Evolutionary conservation across 2,113 vertebrate genomes (phyloP), one percentile per base, ranked within the genome.

Genomic region (Trematocara zebra): DNA sequence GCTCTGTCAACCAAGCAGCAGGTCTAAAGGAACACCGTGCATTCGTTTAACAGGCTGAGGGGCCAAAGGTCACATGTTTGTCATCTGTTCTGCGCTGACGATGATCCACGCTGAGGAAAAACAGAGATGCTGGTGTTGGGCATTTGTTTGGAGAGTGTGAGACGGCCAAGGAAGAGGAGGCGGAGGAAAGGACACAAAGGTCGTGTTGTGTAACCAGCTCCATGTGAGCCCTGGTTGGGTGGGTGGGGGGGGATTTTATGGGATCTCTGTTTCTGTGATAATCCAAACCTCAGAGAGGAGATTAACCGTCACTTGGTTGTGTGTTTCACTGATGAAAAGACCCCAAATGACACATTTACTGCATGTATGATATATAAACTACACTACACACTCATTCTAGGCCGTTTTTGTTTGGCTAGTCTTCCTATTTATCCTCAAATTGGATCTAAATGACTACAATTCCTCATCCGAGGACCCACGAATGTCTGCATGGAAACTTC

Each of bases 151-250:
- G 12, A 76, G 23, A 31, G 26, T 9, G 26, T 33, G 72, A 76
- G 44, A 51, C 3, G 26, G 10, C 26, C 11, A 4, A 44, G 37
- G 56, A 59, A 5, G 44, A 33, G 28, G 18, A 4, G 35, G 76
- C 8, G 23, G 20, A 78, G n/a, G 51, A 28, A 1, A 79, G 78
- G 82, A 56, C 17, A 56, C 85, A 83, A 91, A 90, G 91, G 87
- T 92, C 2, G 11, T 2, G 42, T 93, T 94, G 79, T 82, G 89
- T 85, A 93, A 94, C 86, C n/a, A 15, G 84, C 40, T 53, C 49
- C 76, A 59, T 2, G 26, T 18, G 59, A 64, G 54, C 37, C 37
- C 3, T 15, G 11, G 15, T 53, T 67, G 42, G 12, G 1, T 14
- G 15, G 28, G 11, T 12, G 2, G 23, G 67, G 35, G 35, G 7